Conservation (phyloP, 2,113 vertebrate species). For the Falcunculus frontatus region DNA sequence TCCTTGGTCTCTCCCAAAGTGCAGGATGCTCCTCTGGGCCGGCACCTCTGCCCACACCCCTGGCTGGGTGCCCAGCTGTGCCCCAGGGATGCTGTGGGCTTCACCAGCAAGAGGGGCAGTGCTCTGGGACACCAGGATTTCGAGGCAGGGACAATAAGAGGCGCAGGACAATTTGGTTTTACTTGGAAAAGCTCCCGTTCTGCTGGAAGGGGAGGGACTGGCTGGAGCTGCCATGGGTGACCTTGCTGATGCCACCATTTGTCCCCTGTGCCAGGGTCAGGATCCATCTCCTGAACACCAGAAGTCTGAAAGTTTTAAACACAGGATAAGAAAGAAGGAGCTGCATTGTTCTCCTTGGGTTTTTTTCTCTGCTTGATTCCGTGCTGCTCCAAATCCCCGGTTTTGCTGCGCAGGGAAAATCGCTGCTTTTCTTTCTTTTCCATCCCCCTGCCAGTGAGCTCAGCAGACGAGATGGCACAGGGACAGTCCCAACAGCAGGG, state of each 20-base stretch:
- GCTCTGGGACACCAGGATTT: not conserved
- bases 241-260: not conserved
- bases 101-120: not conserved
- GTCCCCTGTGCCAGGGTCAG: not conserved
- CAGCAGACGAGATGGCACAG: not conserved
- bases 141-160: not conserved
- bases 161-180: not conserved
- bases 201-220: not conserved
- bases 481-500: not conserved
- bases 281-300: not conserved
- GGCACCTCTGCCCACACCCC: not conserved
- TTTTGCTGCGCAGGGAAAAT: not conserved
- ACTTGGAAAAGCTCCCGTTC: not conserved
- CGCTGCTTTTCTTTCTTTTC: not conserved
- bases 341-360: not conserved
- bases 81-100: not conserved
- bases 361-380: not conserved
- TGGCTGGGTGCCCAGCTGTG: not conserved
- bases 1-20: not conserved
- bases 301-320: not conserved
- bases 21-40: not conserved
- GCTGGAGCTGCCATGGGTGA: not conserved
- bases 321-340: not conserved
- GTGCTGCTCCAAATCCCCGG: not conserved
- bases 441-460: not conserved